Evolutionary conservation across 2,888 invertebrate genomes (phyloP).

Genomic region (Drosophila ustulata): DNA sequence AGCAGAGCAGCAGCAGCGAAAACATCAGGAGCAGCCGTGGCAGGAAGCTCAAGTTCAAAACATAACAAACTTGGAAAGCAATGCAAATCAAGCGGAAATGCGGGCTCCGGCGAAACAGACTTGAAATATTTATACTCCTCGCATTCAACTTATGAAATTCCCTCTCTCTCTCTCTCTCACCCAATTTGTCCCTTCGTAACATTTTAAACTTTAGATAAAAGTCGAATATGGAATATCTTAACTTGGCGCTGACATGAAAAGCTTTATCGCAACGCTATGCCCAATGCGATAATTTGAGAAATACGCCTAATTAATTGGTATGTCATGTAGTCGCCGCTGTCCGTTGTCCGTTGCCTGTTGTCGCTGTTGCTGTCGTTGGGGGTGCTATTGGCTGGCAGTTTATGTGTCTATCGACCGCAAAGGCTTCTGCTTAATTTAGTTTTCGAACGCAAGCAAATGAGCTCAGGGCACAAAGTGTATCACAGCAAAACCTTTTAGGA

Average conservation of each 20-base stretch:
- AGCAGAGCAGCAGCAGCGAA: slow-evolving; percentile 49
- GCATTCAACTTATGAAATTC: slow-evolving; percentile 57
- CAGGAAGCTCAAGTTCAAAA: slow-evolving; percentile 78
- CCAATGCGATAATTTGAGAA: slow-evolving; percentile 73
- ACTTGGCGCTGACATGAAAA: slow-evolving; percentile 59
- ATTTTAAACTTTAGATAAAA: slow-evolving; percentile 56
- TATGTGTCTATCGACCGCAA: slow-evolving; percentile 58
- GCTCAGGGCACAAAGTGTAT: slow-evolving; percentile 46
- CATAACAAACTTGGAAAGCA: slow-evolving; percentile 78
- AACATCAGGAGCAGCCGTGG: slow-evolving; percentile 48
- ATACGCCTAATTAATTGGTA: slow-evolving; percentile 73
- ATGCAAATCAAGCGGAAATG: slow-evolving; percentile 81
- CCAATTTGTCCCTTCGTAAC: slow-evolving; percentile 7
- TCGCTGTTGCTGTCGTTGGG: slow-evolving; percentile 18
- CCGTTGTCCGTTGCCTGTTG: slow-evolving; percentile 3
- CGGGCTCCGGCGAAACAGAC: slow-evolving; percentile 46
- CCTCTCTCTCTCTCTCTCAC: slow-evolving; percentile 2
- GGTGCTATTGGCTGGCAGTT: slow-evolving; percentile 44
- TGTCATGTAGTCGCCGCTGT: slow-evolving; percentile 54
- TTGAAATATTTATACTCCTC: slow-evolving; percentile 33
- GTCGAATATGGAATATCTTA: slow-evolving; percentile 31
- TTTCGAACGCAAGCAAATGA: slow-evolving; percentile 63
- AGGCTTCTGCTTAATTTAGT: slow-evolving; percentile 59
- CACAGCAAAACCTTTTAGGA: slow-evolving; percentile 68
- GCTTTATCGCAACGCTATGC: slow-evolving; percentile 32